Percentiles rank a stretch among this genome's conserved stretches.
Evolutionary conservation across 53 echinoderm and acorn worm species (phyloP).

Genomic region (Glandiceps talaboti): DNA sequence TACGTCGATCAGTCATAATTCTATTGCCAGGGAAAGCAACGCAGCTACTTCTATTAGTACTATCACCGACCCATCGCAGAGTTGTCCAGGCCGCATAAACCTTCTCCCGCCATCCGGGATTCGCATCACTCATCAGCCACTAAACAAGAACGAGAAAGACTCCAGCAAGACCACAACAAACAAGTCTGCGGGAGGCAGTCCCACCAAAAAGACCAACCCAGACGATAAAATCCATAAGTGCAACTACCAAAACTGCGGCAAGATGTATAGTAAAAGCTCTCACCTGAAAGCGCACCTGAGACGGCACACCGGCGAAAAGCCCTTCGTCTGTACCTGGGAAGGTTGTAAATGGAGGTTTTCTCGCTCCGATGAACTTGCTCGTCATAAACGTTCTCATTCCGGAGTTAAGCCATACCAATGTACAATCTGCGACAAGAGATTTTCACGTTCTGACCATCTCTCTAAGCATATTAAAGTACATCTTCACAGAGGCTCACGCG

Average conservation of each 20-base stretch:
- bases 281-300: slow-evolving; percentile 93
- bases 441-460: slow-evolving; percentile 88
- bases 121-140: slow-evolving; percentile 78
- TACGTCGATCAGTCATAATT: neutral
- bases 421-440: slow-evolving; percentile 91
- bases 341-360: slow-evolving; percentile 99
- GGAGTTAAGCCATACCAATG: slow-evolving; percentile 94
- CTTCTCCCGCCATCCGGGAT: slow-evolving; percentile 80
- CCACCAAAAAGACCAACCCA: slow-evolving; percentile 42
- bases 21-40: neutral
- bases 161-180: slow-evolving; percentile 5
- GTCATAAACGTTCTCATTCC: slow-evolving; percentile 95
- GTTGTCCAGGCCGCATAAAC: neutral
- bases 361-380: slow-evolving; percentile 86
- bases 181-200: slow-evolving; percentile 3
- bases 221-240: slow-evolving; percentile 98
- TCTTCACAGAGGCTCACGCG: slow-evolving; percentile 71
- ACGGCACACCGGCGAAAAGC: slow-evolving; percentile 93
- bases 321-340: slow-evolving; percentile 92
- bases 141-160: slow-evolving; percentile 3
- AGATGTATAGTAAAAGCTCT: slow-evolving; percentile 98
- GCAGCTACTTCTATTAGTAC: neutral
- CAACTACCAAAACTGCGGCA: slow-evolving; percentile 91
- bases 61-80: too few relatives aligned
- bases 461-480: slow-evolving; percentile 98